A percentile compares a stretch with the other conserved stretches of the same genome.
Evolutionary conservation across 2,888 invertebrate species (phyloP).

Genomic region (Athrips mouffetella): DNA sequence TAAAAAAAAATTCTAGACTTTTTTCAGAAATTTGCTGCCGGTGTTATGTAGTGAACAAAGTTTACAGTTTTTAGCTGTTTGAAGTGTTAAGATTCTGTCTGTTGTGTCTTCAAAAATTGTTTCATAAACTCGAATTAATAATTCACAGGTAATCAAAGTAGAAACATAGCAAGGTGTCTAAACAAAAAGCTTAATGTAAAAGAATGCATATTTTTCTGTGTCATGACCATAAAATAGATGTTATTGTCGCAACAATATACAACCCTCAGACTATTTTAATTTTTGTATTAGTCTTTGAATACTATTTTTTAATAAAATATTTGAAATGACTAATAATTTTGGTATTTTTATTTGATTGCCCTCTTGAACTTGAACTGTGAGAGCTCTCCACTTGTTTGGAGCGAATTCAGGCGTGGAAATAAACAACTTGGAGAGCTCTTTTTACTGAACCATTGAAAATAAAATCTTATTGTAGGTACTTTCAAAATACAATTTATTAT

Average conservation of each 20-base stretch:
- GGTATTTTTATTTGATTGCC: conserved; percentile 34
- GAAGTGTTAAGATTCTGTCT: background rate
- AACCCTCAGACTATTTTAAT: conserved; percentile 50
- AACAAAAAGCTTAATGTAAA: conserved; percentile 18
- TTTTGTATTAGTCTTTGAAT: conserved; percentile 70
- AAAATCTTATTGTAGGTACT: background rate
- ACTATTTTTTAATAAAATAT: conserved; percentile 75
- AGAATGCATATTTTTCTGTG: conserved; percentile 47
- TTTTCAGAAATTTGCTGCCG: no score
- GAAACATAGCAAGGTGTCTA: conserved; percentile 33
- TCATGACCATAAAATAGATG: conserved; percentile 29
- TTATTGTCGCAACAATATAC: conserved; percentile 32
- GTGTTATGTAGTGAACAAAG: no score
- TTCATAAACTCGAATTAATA: background rate
- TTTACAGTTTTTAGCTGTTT: conserved; percentile 3
- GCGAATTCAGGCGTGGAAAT: background rate
- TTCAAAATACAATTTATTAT: no score
- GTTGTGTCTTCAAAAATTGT: background rate
- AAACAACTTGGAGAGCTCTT: background rate
- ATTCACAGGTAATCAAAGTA: no score
- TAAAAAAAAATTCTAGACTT: no score
- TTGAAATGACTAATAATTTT: conserved; percentile 49
- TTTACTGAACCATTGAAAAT: background rate
- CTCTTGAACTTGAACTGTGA: no score
- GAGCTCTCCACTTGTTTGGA: no score